A percentile compares a stretch with the other conserved stretches of the same genome.
phyloP scores from a whole-genome alignment of 2,888 invertebrate genomes.

The Lasioglossum pauxillum region DNA sequence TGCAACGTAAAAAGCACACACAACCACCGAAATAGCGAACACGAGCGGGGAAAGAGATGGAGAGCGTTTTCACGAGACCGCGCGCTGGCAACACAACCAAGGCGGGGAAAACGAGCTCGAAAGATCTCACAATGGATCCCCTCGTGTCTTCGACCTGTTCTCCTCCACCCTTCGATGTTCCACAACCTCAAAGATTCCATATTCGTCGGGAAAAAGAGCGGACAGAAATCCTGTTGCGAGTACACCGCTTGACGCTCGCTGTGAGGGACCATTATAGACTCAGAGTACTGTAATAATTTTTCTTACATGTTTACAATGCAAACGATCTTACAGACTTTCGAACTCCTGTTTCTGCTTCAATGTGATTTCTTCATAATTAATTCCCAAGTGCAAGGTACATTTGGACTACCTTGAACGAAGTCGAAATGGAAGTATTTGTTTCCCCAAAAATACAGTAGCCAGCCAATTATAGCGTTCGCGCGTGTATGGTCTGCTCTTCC shows the following conservation, averaged over 20 bases:
- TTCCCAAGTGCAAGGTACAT: too few species aligned
- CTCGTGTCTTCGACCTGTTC: conserved; percentile 49
- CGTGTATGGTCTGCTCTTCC: background rate
- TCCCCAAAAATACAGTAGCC: background rate
- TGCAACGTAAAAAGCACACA: conserved; percentile 20
- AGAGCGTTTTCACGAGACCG: background rate
- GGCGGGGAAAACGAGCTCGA: conserved; percentile 56
- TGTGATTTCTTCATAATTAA: too few species aligned
- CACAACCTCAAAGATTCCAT: conserved; percentile 42
- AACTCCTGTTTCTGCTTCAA: too few species aligned
- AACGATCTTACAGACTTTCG: background rate
- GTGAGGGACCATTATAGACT: background rate
- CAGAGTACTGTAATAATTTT: background rate
- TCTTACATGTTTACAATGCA: background rate
- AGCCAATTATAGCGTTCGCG: background rate
- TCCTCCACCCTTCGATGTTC: conserved; percentile 38
- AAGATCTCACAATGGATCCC: conserved; percentile 67
- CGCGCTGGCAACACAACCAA: conserved; percentile 21
- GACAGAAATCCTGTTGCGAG: background rate
- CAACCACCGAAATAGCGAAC: conserved; percentile 12
- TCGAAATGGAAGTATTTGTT: background rate
- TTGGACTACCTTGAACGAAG: background rate
- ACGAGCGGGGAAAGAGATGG: background rate
- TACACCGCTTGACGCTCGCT: background rate
- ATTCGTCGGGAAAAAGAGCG: background rate